Conservation (phyloP, 2,888 invertebrate species). For the Apodemia duryi region DNA sequence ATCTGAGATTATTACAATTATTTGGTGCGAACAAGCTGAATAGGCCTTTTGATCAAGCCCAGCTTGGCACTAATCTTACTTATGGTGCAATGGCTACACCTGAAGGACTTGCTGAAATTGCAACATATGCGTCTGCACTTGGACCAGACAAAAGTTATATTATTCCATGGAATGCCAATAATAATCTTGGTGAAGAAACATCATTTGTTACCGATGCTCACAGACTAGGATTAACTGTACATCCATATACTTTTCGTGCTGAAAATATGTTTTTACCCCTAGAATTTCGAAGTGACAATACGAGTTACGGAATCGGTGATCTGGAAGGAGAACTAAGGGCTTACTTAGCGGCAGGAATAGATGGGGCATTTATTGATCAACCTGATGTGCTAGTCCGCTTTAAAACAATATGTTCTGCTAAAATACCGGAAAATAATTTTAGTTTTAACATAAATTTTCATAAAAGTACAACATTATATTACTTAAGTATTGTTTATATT, state of each 20-base stretch:
- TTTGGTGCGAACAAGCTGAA: slow-evolving; percentile 40
- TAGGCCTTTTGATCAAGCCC: slow-evolving; percentile 54
- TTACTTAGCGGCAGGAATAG: slow-evolving; percentile 58
- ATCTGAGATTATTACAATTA: slow-evolving; percentile 55
- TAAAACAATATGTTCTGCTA: slow-evolving; percentile 16
- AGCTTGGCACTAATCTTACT: slow-evolving; percentile 46
- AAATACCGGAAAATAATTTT: slow-evolving; percentile 1
- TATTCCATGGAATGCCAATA: slow-evolving; percentile 52
- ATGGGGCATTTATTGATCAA: slow-evolving; percentile 65
- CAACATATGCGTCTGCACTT: slow-evolving; percentile 60
- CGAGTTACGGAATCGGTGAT: slow-evolving; percentile 46
- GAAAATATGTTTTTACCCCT: slow-evolving; percentile 58
- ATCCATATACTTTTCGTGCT: slow-evolving; percentile 66
- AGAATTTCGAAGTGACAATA: slow-evolving; percentile 47
- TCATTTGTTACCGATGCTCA: slow-evolving; percentile 60
- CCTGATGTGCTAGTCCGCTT: slow-evolving; percentile 46
- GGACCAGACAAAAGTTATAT: slow-evolving; percentile 65
- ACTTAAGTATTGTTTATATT: neutral
- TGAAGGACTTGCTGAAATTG: slow-evolving; percentile 54
- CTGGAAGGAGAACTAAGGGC: slow-evolving; percentile 52
- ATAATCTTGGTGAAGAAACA: slow-evolving; percentile 49
- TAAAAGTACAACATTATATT: neutral
- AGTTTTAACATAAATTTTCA: neutral
- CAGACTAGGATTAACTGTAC: slow-evolving; percentile 54
- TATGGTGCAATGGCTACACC: slow-evolving; percentile 60